Evolutionary conservation across 2,113 vertebrate genomes (phyloP), one percentile per base, ranked within the genome.

Genomic region (Geococcyx californianus): DNA sequence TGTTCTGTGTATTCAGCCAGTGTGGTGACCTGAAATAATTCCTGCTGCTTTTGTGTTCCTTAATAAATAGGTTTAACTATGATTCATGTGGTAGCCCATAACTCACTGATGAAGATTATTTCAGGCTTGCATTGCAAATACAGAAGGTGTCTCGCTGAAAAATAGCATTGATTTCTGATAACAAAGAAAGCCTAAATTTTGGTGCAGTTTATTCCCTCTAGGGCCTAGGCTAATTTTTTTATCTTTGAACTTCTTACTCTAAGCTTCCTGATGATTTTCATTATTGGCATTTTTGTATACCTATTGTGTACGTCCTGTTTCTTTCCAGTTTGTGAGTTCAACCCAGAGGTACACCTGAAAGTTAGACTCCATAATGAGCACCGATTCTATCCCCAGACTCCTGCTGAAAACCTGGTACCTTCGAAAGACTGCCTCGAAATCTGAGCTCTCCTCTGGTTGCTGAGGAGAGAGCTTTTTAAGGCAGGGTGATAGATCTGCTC

Each of bases 111-210:
- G 21, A 76, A 44, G 63, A 13, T 66, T 40, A 76, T 86, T 64
- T 70, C 45, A 60, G 42, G 49, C 15, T 89, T 77, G 17, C 19
- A 9, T 69, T 90, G 59, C 40, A 81, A 79, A n/a, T 49, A 15
- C 3, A 9, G 58, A 36, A 56, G 11, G 9, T 63, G 64, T 72
- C 68, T 70, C 16, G 4, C 47, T 75, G 76, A 67, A 84, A 94
- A 90, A 74, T 58, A 76, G 23, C 19, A 9, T 25, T 89, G 66
- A 62, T 82, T 87, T 52, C 56, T 72, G 62, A 47, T 93, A 87
- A 34, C 19, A 38, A 52, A 52, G 7, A 7, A 31, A 92, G 24
- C 28, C 20, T 56, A 3, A 11, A 16, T 84, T 75, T 59, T 31
- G 13, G 10, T 40, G 55, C 28, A 12, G 8, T 51, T 75, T 79